These are phyloP conservation scores for Mesitornis unicolor DNA, from an alignment of 2,113 vertebrate species.

Conservation along the genomic window DNA sequence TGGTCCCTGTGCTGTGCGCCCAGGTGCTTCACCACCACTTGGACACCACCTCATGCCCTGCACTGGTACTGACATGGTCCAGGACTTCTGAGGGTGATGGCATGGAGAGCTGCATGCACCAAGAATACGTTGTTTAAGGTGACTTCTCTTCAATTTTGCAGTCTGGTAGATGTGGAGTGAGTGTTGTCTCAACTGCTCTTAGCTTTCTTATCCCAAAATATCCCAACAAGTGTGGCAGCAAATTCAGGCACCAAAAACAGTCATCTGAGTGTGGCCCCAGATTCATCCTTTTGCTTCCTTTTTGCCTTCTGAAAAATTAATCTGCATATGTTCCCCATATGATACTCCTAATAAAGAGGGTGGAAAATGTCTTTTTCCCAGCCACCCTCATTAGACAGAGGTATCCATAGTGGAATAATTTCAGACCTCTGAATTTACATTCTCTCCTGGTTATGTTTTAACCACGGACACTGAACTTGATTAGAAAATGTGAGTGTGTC, in stretches of 20 bases:
- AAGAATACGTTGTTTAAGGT: not conserved
- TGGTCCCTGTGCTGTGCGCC: accelerated
- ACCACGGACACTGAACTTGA: not conserved
- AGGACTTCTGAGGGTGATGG: not conserved
- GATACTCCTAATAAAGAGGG: too few species aligned
- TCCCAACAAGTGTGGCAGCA: not conserved
- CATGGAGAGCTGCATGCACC: accelerated
- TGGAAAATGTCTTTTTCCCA: not conserved
- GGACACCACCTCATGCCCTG: not conserved
- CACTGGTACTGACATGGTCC: accelerated
- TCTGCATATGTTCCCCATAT: not conserved
- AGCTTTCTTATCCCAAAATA: not conserved
- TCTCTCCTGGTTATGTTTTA: not conserved
- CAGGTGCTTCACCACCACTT: not conserved
- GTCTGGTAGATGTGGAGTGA: not conserved
- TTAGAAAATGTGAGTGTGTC: not conserved
- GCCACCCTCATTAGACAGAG: accelerated
- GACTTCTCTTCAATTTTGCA: not conserved
- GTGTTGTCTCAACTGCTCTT: not conserved
- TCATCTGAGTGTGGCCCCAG: not conserved
- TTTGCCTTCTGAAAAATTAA: not conserved
- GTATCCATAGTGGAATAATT: not conserved
- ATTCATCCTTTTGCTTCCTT: not conserved
- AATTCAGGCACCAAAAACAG: not conserved
- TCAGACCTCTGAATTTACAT: not conserved